Conservation (phyloP, 1,140 invertebrate species). For the Anoplophora glabripennis region DNA sequence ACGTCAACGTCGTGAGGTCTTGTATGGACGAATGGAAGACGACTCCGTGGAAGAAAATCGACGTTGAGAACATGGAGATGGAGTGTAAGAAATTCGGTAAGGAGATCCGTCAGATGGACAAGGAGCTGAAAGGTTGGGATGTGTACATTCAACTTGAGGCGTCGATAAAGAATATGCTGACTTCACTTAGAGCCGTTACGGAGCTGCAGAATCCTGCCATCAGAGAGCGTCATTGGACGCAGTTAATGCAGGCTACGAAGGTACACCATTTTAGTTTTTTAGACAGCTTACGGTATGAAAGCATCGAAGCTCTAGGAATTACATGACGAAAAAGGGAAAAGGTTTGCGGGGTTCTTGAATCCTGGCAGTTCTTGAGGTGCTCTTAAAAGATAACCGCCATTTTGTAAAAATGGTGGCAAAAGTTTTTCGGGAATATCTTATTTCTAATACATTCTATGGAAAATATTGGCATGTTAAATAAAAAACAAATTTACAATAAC, state of each 20-base stretch:
- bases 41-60: conserved; percentile 88
- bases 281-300: not conserved
- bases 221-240: conserved; percentile 87
- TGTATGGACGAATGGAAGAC: conserved; percentile 89
- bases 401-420: no score
- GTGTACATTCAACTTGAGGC: conserved; percentile 69
- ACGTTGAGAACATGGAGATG: conserved; percentile 91
- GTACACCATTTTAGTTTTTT: conserved; percentile 50
- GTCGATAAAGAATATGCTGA: conserved; percentile 80
- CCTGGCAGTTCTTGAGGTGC: no score
- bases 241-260: conserved; percentile 88
- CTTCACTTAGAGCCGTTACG: conserved; percentile 81
- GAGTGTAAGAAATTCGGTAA: conserved; percentile 90
- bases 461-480: no score
- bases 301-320: no score
- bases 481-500: no score
- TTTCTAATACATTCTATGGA: no score
- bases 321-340: no score
- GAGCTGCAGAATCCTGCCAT: conserved; percentile 94
- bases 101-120: conserved; percentile 80
- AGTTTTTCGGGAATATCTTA: no score
- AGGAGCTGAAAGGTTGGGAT: conserved; percentile 81
- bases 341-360: no score
- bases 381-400: no score
- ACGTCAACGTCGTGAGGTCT: conserved; percentile 74